Evolutionary conservation across 2,113 vertebrate genomes (phyloP).

Genomic region (Saccopteryx bilineata): DNA sequence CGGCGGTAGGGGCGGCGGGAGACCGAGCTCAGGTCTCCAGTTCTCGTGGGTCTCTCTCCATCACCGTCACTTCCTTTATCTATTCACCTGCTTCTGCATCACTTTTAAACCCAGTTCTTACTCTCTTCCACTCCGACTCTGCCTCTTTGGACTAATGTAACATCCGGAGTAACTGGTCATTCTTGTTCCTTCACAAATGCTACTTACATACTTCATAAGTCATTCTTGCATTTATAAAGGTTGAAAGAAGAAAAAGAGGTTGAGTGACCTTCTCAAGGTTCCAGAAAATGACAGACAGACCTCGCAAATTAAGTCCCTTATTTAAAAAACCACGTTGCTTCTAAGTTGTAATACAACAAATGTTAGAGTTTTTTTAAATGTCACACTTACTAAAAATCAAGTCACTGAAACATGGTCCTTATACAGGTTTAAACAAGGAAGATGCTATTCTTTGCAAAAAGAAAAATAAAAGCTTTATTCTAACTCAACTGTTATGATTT

Average conservation of each 20-base stretch:
- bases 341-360: neutral
- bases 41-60: no score
- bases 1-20: no score
- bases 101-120: neutral
- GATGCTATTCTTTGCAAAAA: neutral
- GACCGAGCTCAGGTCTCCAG: no score
- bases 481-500: neutral
- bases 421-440: neutral
- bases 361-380: neutral
- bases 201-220: neutral
- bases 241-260: neutral
- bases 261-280: neutral
- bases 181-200: neutral
- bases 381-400: neutral
- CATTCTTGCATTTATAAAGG: neutral
- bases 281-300: neutral
- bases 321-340: neutral
- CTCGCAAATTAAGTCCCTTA: neutral
- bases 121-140: neutral
- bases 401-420: neutral
- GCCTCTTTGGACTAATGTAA: neutral
- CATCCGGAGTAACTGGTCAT: neutral
- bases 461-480: neutral
- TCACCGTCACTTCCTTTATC: neutral
- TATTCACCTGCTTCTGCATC: neutral